These are phyloP conservation scores for Atherix ibis DNA, from an alignment of 2,888 invertebrate species.

Conservation along the genomic window DNA sequence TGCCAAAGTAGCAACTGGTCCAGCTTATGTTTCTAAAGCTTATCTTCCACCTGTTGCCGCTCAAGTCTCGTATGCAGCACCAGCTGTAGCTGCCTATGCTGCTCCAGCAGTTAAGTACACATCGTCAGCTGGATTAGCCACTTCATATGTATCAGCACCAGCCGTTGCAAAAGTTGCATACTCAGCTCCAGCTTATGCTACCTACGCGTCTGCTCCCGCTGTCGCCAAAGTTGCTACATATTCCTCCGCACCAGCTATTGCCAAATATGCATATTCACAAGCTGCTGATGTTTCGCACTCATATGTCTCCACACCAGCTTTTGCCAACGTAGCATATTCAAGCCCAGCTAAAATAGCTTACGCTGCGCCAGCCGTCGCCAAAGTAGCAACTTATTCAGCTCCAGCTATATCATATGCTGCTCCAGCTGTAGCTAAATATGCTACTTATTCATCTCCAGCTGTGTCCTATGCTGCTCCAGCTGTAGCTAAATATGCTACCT, in stretches of 20 bases:
- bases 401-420: constrained; percentile 12
- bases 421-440: constrained; percentile 10
- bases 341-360: constrained; percentile 18
- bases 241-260: constrained; percentile 10
- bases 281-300: constrained; percentile 18
- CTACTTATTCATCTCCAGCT: no score
- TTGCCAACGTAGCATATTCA: constrained; percentile 17
- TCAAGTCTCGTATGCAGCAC: constrained; percentile 13
- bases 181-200: constrained; percentile 1
- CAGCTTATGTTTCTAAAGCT: constrained; percentile 16
- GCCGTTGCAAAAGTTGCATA: constrained; percentile 11
- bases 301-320: constrained; percentile 20
- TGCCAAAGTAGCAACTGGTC: constrained; percentile 14
- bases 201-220: constrained; percentile 11
- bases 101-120: constrained; percentile 20
- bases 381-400: constrained; percentile 9
- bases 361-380: constrained; percentile 19
- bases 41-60: constrained; percentile 25
- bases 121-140: no score
- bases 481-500: constrained; percentile 6
- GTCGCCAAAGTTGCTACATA: constrained; percentile 14
- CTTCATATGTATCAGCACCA: constrained; percentile 15
- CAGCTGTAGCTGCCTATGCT: constrained; percentile 12
- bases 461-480: constrained; percentile 14
- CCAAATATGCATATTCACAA: constrained; percentile 8